phyloP scores from a whole-genome alignment of 2,797 vertebrate genomes.

The Poeciliopsis presidionis region DNA sequence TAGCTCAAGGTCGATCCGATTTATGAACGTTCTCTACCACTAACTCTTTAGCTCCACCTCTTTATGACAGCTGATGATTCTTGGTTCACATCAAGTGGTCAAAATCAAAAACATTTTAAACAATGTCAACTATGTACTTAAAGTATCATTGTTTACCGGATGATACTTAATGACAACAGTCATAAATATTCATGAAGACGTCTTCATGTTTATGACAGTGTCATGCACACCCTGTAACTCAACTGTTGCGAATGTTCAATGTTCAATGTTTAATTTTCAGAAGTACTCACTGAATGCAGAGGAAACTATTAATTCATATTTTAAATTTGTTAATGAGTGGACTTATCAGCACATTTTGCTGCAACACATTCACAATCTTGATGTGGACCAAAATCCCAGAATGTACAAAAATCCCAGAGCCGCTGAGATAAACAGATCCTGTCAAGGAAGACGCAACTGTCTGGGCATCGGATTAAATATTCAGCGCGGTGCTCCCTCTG shows the following conservation, averaged over 20 bases:
- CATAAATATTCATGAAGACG: too few species aligned
- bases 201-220: too few species aligned
- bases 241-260: background rate
- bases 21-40: too few species aligned
- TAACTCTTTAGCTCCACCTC: too few species aligned
- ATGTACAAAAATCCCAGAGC: constrained; percentile 10
- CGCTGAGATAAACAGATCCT: constrained; percentile 66
- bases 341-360: background rate
- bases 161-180: too few species aligned
- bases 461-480: constrained; percentile 68
- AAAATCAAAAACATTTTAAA: too few species aligned
- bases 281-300: background rate
- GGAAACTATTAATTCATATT: background rate
- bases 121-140: too few species aligned
- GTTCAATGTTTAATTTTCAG: background rate
- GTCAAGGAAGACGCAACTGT: constrained; percentile 56
- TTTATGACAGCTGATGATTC: too few species aligned
- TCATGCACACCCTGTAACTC: too few species aligned
- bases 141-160: too few species aligned
- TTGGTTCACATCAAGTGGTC: too few species aligned
- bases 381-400: background rate
- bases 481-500: constrained; percentile 50
- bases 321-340: background rate
- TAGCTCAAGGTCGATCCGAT: too few species aligned
- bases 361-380: background rate